Base-by-base conservation (phyloP, 2,888 invertebrate genomes). In the Andricus quercusramuli region DNA sequence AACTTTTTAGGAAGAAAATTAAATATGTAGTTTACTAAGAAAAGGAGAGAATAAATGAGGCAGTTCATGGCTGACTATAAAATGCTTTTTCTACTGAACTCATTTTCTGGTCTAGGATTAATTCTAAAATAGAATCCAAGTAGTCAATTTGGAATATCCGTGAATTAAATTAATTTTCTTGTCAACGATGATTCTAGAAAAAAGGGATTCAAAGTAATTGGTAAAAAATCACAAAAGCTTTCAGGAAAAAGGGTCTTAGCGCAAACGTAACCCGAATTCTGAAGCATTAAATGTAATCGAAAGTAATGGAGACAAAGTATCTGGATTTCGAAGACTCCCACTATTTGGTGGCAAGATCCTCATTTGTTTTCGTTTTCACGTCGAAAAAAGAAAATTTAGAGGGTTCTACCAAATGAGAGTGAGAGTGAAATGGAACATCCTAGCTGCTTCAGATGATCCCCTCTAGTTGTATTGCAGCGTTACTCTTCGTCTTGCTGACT, bases 311-410 rank as follows among this genome's bases (percentile, higher is more conserved):
- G n/a, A 51, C 20, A 13, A 67, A 67, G 41, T 37, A 9, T 13
- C 3, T 15, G 13, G 67, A 41, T 67, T 41, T 41, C 22, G 41
- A 15, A 32, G 13, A 74, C n/a, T 74, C 56, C 20, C 22, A 56
- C 56, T 22, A 37, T 56, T 74, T 74, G 32, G 5, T 37, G 32
- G 56, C 37, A 37, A 74, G 32, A 74, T 56, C 15, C 56, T 59
- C 74, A 74, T 74, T 74, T 74, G 74, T 74, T 74, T 56, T 74
- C 74, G 56, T 59, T 74, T 74, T 6, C 32, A 64, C 29, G 47
- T 20, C 20, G 37, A 74, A 74, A 56, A 59, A 74, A 59, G 56
- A 56, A 56, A 15, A 29, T 37, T 51, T 15, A 13, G 37, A 20
- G 56, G 56, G 56, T 59, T 56, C 32, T 20, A n/a, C 32, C 11